These are phyloP conservation scores for Camarhynchus parvulus DNA, from an alignment of 2,113 vertebrate species.

Conservation along the genomic window DNA sequence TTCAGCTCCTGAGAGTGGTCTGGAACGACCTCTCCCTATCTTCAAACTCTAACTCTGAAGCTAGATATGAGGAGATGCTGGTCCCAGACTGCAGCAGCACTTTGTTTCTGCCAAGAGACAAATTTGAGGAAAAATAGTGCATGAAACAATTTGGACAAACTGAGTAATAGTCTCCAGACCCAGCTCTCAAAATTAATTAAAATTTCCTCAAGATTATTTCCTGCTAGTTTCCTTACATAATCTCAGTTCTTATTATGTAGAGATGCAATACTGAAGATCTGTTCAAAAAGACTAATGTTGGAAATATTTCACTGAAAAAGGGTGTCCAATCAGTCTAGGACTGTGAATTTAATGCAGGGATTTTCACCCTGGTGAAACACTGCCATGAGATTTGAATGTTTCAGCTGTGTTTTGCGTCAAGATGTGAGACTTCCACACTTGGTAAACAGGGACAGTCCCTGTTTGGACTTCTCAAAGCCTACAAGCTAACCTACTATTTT, in stretches of 20 bases:
- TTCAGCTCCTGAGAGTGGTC: neutral
- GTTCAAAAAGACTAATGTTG: neutral
- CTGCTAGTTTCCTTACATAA: neutral
- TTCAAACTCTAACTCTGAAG: neutral
- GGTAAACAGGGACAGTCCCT: neutral
- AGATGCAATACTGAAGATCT: neutral
- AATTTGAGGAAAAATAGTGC: neutral
- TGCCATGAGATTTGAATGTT: neutral
- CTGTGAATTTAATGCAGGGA: neutral
- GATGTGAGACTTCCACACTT: neutral
- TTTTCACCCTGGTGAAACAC: neutral
- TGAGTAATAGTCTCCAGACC: neutral
- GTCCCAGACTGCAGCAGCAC: neutral
- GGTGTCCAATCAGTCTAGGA: rapidly evolving
- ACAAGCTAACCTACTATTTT: neutral
- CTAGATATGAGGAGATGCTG: neutral
- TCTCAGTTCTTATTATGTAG: neutral
- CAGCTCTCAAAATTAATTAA: neutral
- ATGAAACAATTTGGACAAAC: neutral
- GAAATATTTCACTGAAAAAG: neutral
- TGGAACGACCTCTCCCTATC: neutral
- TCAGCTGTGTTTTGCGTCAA: neutral
- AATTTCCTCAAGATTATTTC: neutral
- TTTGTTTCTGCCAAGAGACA: neutral
- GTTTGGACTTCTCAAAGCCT: neutral